phyloP scores from a whole-genome alignment of 2,888 invertebrate species.

The Mantis religiosa region DNA sequence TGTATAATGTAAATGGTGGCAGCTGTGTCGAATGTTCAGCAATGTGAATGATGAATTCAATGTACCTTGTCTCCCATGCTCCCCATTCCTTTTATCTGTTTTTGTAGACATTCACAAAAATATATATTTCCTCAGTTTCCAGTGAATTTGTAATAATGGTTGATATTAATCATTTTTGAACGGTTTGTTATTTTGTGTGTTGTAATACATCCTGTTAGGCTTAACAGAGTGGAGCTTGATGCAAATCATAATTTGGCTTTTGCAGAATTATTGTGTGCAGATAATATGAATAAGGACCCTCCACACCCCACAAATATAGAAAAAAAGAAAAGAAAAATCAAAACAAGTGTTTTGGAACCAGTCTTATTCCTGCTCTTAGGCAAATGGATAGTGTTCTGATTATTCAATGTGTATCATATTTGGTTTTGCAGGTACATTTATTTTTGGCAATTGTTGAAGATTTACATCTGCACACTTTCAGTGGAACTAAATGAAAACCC shows the following conservation, averaged over 20 bases:
- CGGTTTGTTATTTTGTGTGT: conserved; percentile 5
- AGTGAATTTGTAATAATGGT: conserved; percentile 9
- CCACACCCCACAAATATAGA: no score
- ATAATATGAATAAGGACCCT: neutral
- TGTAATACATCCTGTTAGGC: neutral
- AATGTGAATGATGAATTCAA: neutral
- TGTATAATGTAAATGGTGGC: neutral
- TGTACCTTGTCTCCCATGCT: neutral
- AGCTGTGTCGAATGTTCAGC: neutral
- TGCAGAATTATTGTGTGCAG: neutral
- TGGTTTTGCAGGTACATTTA: neutral
- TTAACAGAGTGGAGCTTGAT: neutral
- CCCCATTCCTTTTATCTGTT: neutral
- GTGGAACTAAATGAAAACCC: neutral
- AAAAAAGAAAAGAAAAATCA: neutral
- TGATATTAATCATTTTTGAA: conserved; percentile 2
- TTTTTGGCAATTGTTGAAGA: neutral
- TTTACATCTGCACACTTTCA: neutral
- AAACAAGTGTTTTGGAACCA: neutral
- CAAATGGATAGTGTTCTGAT: neutral
- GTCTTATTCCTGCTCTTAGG: neutral
- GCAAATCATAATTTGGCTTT: neutral
- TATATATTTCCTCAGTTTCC: conserved; percentile 14
- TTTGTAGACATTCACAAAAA: neutral
- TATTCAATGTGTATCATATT: neutral